These are phyloP conservation scores for Machaerirhynchus nigripectus DNA, from an alignment of 2,113 vertebrate genomes.

Conservation along the genomic window DNA sequence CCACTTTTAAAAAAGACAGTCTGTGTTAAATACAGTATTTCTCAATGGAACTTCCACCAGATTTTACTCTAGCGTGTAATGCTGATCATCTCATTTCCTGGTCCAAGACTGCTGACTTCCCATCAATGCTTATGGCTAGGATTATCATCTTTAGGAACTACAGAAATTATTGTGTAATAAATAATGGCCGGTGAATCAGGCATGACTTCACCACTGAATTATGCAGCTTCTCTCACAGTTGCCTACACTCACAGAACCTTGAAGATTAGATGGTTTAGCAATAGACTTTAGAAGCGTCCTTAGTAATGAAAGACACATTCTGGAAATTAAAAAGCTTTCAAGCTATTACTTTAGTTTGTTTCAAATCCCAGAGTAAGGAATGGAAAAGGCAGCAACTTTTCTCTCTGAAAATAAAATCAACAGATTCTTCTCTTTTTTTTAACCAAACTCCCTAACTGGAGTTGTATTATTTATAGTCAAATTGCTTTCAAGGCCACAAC, in stretches of 20 bases:
- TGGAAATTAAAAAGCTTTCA: background rate
- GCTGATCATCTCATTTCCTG: background rate
- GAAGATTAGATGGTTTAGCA: slow-evolving; percentile 1
- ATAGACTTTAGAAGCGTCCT: background rate
- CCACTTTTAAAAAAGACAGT: background rate
- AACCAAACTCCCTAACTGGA: background rate
- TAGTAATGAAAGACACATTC: background rate
- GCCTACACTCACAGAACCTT: background rate
- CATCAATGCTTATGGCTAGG: background rate
- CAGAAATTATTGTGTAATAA: background rate
- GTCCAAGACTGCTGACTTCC: background rate
- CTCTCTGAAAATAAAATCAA: background rate
- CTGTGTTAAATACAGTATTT: background rate
- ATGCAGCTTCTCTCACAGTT: slow-evolving; percentile 1
- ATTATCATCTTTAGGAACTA: background rate
- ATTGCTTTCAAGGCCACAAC: background rate
- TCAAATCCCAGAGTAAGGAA: background rate
- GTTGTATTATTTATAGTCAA: background rate
- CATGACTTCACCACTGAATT: background rate
- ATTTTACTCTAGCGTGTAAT: background rate
- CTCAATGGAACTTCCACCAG: background rate
- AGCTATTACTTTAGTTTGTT: background rate
- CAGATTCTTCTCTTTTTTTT: background rate
- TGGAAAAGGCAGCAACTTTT: background rate
- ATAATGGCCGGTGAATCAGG: background rate